Conservation (phyloP, 2,888 invertebrate species). For the Colletes collaris region DNA sequence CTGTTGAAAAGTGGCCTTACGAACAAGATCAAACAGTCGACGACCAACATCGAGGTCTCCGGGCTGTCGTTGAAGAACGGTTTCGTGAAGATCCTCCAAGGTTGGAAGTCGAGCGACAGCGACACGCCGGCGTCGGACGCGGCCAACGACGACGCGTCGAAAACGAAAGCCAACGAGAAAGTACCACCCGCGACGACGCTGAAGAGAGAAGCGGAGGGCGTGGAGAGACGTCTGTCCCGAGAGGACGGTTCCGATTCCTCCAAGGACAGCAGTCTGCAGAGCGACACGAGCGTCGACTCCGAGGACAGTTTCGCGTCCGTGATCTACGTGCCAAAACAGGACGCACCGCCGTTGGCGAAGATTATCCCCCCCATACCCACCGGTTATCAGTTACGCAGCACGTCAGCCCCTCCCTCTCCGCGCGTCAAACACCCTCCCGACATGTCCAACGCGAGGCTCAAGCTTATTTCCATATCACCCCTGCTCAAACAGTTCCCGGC, state of each 20-base stretch:
- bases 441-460: constrained; percentile 84
- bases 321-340: constrained; percentile 94
- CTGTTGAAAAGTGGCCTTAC: constrained; percentile 92
- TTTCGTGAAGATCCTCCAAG: constrained; percentile 92
- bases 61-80: constrained; percentile 88
- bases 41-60: constrained; percentile 92
- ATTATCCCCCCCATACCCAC: constrained; percentile 77
- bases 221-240: constrained; percentile 90
- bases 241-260: constrained; percentile 96
- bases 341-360: constrained; percentile 83
- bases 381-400: constrained; percentile 85
- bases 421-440: constrained; percentile 89
- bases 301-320: constrained; percentile 97
- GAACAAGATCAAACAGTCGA: constrained; percentile 92
- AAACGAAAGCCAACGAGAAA: constrained; percentile 49
- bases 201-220: constrained; percentile 76
- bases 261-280: constrained; percentile 95
- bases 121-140: constrained; percentile 49
- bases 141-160: constrained; percentile 27
- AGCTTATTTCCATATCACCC: constrained; percentile 85
- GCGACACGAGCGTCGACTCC: constrained; percentile 96
- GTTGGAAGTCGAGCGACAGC: constrained; percentile 78
- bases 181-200: constrained; percentile 23
- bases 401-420: constrained; percentile 91
- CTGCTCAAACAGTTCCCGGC: constrained; percentile 85